phyloP scores from a whole-genome alignment of 2,113 vertebrate species.

The Myrmophylax atrothorax region DNA sequence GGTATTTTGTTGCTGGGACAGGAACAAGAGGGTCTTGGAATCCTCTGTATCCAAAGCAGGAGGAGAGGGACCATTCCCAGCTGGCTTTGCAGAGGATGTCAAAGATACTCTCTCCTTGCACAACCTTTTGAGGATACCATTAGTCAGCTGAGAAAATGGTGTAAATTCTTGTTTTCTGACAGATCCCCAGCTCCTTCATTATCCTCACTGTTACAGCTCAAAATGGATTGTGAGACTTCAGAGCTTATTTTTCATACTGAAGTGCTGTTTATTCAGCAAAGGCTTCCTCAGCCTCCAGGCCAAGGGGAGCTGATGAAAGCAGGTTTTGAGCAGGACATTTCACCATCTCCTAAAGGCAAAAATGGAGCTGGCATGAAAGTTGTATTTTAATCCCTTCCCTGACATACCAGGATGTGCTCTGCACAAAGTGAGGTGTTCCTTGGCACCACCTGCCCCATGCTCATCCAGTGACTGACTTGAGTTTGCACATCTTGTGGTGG shows the following conservation, averaged over 20 bases:
- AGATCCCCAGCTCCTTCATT: neutral
- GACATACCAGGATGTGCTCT: neutral
- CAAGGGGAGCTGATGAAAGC: neutral
- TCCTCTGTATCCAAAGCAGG: neutral
- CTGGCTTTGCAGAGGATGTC: neutral
- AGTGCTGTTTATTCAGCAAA: constrained; percentile 36
- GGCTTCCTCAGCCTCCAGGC: neutral
- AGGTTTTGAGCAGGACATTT: neutral
- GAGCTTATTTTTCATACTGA: constrained; percentile 20
- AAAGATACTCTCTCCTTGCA: neutral
- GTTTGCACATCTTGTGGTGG: neutral
- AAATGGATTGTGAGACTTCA: neutral
- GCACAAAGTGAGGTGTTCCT: neutral
- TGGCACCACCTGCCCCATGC: neutral
- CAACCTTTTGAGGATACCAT: neutral
- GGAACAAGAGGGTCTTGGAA: neutral
- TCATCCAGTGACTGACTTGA: neutral
- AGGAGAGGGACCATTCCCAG: neutral
- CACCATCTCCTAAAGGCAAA: neutral
- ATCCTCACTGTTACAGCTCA: neutral
- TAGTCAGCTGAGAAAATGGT: neutral
- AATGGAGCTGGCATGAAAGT: neutral
- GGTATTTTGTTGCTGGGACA: neutral
- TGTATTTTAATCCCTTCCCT: neutral
- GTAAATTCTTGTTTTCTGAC: constrained; percentile 18